Base-by-base conservation (phyloP, 2,797 vertebrate genomes). In the Platalea minor region DNA sequence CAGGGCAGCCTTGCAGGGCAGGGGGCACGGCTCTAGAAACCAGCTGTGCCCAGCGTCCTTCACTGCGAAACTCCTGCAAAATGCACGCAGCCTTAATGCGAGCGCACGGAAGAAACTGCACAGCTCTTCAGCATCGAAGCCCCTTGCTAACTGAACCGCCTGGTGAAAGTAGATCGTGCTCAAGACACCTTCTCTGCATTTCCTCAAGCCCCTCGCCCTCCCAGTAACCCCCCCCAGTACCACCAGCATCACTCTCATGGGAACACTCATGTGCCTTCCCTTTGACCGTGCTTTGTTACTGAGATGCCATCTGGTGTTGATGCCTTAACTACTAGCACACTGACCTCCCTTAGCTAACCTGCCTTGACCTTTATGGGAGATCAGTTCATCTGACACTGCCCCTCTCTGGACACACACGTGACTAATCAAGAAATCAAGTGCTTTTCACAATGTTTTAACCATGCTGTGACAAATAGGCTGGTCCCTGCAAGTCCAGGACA, bases 11-110 rank as follows among this genome's bases (percentile, higher is more conserved):
- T 56, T n/a, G 31, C 46, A 54, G 6, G 74, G 31, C 41, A 21
- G 33, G 13, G 31, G 19, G 15, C 20, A n/a, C 0, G 2, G 33
- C 60, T 31, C 54, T 28, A 31, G 82, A 84, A 73, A 51, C 14
- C 15, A 37, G 50, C 50, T 74, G 41, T 0, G 2, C 33, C 13
- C 3, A 0, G 8, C 0, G 1, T 21, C 75, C 28, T 45, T 79
- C 10, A 7, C 54, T 6, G 26, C 0, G 0, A 35, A 68, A 31
- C 31, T 39, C 25, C 48, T 53, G 39, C n/a, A 43, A 67, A 56
- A 64, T 3, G 21, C 25, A 45, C 0, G 2, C 61, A 31, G 70
- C n/a, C 60, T 46, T 37, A 11, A 61, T 1, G 5, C 4, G 20
- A 83, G 31, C 26, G 56, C 28, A 41, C 0, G 2, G 48, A 59